Base-by-base conservation (phyloP, 2,113 vertebrate genomes). In the Poeciliopsis prolifica region DNA sequence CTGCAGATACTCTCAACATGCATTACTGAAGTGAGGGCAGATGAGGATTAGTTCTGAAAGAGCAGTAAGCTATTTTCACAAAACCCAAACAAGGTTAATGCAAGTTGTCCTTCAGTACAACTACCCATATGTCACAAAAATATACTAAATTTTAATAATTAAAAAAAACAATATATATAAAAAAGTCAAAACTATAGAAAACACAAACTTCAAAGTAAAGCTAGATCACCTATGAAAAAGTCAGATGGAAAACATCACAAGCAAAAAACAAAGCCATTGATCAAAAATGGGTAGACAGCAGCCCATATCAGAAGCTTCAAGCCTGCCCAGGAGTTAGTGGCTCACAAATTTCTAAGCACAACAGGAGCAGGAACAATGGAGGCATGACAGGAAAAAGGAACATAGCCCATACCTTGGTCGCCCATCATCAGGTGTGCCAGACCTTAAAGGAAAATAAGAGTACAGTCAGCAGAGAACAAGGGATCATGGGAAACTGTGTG, bases 361-460 rank as follows among this genome's bases (percentile, higher is more conserved):
- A 77, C 74, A 84, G 82, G 81, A 75, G 78, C 68, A 73, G 72
- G 79, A 72, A 85, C 67, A 82, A 72, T 82, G 81, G 74, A 89
- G 80, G 81, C 61, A 84, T 73, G 68, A 70, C 24, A 31, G 96
- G 96, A 96, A 95, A 95, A 86, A 96, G 95, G 96, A 98, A 95
- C 94, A 96, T 94, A 96, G 94, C 94, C 94, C 97, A 96, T 99
- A 99, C 98, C 98, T 99, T 98, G 97, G 96, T 99, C 97, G 96
- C 97, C 97, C 97, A 99, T 98, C 98, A 98, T 99, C 97, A 99
- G 95, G 97, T 99, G 97, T 94, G 97, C 97, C 95, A 97, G 96
- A 98, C 97, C 98, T 98, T 98, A 95, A 98, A 98, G 96, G 97
- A 94, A 97, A 98, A 98, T 96, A 97, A 98, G 96, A 98, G 96